phyloP scores from a whole-genome alignment of 2,888 invertebrate genomes.

The Physocephala rufipes region DNA sequence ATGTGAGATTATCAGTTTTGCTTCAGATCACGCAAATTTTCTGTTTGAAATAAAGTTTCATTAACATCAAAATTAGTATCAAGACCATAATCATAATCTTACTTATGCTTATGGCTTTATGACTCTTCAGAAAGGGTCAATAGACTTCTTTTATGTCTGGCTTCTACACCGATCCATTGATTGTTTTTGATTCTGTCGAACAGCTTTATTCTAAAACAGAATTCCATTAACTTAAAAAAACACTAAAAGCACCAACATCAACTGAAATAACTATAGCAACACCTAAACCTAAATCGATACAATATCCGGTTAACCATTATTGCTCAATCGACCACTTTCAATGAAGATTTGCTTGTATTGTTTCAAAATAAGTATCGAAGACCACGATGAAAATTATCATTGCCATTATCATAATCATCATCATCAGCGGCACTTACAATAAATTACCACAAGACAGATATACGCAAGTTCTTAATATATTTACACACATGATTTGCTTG shows the following conservation, averaged over 20 bases:
- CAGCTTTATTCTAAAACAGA: no score
- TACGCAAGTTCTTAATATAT: not conserved
- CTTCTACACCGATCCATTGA: not conserved
- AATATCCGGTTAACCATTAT: no score
- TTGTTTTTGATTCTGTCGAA: slow-evolving; percentile 24
- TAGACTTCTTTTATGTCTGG: no score
- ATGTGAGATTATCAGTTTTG: slow-evolving; percentile 23
- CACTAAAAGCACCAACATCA: no score
- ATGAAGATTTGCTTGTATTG: not conserved
- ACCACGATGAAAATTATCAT: no score
- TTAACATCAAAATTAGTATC: not conserved
- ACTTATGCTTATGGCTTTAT: not conserved
- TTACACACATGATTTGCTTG: not conserved
- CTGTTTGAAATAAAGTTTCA: not conserved
- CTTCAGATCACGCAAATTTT: not conserved
- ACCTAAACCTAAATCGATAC: no score
- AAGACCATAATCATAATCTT: no score
- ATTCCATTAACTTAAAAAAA: no score
- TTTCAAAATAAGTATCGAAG: not conserved
- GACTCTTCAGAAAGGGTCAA: no score
- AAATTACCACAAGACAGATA: not conserved
- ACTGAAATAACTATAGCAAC: no score
- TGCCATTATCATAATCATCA: not conserved
- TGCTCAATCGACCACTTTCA: no score
- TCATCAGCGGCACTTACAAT: not conserved